Evolutionary conservation across 2,113 vertebrate genomes (phyloP).

Genomic region (Macroglossus sobrinus): DNA sequence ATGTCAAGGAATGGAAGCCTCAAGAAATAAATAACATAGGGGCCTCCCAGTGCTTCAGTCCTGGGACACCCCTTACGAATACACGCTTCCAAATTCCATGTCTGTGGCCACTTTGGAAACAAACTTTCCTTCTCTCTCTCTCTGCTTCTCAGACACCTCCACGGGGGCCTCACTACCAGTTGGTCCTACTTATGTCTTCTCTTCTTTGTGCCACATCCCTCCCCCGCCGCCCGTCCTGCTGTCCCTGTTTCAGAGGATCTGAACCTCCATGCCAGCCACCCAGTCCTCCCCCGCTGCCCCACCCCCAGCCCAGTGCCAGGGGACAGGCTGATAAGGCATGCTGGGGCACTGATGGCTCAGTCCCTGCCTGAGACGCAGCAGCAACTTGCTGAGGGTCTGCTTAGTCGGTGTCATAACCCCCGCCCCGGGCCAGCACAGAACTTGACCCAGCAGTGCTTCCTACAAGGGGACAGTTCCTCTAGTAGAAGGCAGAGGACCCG

Average conservation of each 20-base stretch:
- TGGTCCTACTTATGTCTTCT: neutral
- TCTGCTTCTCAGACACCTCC: neutral
- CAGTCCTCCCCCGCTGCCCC: neutral
- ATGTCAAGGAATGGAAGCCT: neutral
- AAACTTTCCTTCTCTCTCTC: neutral
- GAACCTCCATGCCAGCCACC: neutral
- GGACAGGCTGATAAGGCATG: neutral
- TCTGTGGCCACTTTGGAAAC: neutral
- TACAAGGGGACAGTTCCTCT: neutral
- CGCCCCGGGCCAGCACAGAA: neutral
- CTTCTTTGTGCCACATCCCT: neutral
- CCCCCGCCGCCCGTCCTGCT: neutral
- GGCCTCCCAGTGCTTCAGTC: fast-evolving
- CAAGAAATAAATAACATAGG: neutral
- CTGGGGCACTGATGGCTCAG: neutral
- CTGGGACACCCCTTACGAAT: neutral
- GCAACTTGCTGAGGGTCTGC: neutral
- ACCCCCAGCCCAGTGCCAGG: neutral
- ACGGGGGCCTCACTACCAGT: neutral
- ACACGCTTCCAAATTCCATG: neutral
- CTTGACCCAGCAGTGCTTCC: neutral
- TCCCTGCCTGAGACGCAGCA: neutral
- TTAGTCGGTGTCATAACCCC: too few species aligned
- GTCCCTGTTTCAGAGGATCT: neutral
- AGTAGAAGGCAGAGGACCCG: neutral